Base-by-base conservation (phyloP, 2,797 vertebrate species). In the Typhlichthys subterraneus region DNA sequence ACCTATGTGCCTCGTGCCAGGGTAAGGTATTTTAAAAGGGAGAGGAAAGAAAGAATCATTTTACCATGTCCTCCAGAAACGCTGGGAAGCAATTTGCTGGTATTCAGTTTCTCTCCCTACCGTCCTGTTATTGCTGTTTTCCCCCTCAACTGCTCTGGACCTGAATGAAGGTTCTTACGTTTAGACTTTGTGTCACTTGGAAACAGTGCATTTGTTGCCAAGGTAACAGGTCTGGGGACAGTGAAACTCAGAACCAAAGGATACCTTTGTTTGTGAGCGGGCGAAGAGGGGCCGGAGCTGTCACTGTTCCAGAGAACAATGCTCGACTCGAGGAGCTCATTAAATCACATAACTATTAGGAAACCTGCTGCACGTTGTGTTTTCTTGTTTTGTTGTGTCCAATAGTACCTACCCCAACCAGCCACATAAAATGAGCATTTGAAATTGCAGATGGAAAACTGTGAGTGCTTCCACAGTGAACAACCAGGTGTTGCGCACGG, bases 141-240 rank as follows among this genome's bases (percentile, higher is more conserved):
- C 84, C 83, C 33, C 67, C 63, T 80, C 66, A 53, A 75, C 81
- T 81, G 80, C 71, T 65, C 79, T 83, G 75, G 60, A 76, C 77
- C 75, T 83, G 76, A 89, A 85, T 84, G 69, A 70, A 88, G 85
- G 73, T 85, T 89, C 77, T 88, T 85, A 66, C 69, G 73, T 88
- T 83, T 65, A 75, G 68, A 63, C 83, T 85, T 86, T 82, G 87
- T 86, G 83, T 89, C 84, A 84, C 83, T 87, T 72, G 84, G 84
- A 90, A 91, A 92, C 82, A 85, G 78, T 85, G 79, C 77, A 76
- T 86, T 85, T 75, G 85, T 91, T 79, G 66, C 91, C 85, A 75
- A 50, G 87, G 90, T 53, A 84, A 90, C 90, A 50, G 77, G 86
- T 80, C 76, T 75, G 6, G 82, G 79, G 77, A 82, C 77, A 72